These are phyloP conservation scores for Vidua macroura DNA, from an alignment of 2,113 vertebrate species.

Conservation along the genomic window DNA sequence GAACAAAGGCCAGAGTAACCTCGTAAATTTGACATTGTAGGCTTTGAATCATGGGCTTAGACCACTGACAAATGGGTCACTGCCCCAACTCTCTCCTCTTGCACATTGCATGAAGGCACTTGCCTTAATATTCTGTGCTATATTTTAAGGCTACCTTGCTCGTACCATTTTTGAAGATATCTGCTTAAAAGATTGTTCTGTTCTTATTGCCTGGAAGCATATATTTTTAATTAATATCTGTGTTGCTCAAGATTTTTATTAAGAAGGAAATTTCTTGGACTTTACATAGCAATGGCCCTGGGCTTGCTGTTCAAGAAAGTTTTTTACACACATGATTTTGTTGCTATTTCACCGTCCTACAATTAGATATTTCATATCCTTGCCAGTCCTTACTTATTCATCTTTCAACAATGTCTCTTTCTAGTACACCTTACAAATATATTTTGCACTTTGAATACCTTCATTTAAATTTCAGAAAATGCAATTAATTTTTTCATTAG, in stretches of 20 bases:
- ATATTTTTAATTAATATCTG: background rate
- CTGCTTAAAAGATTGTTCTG: background rate
- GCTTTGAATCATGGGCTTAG: background rate
- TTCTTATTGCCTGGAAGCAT: background rate
- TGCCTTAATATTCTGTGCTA: background rate
- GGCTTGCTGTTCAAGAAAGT: background rate
- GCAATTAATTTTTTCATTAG: background rate
- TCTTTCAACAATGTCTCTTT: background rate
- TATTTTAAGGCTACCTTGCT: background rate
- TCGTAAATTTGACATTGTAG: background rate
- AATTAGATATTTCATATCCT: background rate
- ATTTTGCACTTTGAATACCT: background rate
- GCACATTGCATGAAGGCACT: background rate
- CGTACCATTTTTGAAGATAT: background rate
- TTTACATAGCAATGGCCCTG: background rate
- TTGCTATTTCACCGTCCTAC: background rate
- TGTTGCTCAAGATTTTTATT: background rate
- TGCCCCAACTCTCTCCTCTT: background rate
- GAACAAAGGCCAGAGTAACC: constrained; percentile 5
- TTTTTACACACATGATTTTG: background rate
- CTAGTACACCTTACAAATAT: background rate
- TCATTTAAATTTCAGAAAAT: background rate
- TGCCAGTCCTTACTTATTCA: background rate
- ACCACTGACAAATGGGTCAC: background rate
- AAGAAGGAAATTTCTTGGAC: background rate